phyloP scores from a whole-genome alignment of 2,113 vertebrate species.

The Scytalopus superciliaris region DNA sequence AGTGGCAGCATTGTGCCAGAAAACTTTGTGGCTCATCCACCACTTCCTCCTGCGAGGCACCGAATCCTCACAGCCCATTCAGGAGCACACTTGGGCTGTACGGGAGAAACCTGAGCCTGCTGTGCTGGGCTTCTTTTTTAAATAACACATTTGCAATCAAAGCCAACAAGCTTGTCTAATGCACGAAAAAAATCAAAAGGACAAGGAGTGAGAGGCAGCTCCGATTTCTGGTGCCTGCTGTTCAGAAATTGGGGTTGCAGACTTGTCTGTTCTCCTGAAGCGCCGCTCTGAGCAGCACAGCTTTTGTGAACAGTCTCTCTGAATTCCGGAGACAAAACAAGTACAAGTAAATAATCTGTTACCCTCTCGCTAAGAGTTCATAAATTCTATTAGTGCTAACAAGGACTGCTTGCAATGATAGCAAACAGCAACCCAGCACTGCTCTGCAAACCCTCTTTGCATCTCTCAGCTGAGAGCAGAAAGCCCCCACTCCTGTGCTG shows the following conservation, averaged over 20 bases:
- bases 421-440: not conserved
- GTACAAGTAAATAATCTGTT: not conserved
- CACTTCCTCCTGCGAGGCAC: not conserved
- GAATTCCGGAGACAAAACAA: not conserved
- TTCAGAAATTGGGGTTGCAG: not conserved
- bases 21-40: not conserved
- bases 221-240: not conserved
- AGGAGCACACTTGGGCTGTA: not conserved
- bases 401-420: not conserved
- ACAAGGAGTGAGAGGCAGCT: not conserved
- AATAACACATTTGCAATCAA: not conserved
- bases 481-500: not conserved
- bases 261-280: not conserved
- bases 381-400: not conserved
- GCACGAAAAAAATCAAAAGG: not conserved
- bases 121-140: not conserved
- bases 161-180: not conserved
- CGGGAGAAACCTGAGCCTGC: not conserved
- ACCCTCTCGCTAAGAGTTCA: not conserved
- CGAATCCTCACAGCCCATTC: not conserved
- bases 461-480: not conserved
- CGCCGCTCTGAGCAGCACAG: not conserved
- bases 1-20: conserved; percentile 85
- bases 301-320: not conserved
- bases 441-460: not conserved